These are phyloP conservation scores for Sapayoa aenigma DNA, from an alignment of 2,113 vertebrate genomes.

Conservation along the genomic window DNA sequence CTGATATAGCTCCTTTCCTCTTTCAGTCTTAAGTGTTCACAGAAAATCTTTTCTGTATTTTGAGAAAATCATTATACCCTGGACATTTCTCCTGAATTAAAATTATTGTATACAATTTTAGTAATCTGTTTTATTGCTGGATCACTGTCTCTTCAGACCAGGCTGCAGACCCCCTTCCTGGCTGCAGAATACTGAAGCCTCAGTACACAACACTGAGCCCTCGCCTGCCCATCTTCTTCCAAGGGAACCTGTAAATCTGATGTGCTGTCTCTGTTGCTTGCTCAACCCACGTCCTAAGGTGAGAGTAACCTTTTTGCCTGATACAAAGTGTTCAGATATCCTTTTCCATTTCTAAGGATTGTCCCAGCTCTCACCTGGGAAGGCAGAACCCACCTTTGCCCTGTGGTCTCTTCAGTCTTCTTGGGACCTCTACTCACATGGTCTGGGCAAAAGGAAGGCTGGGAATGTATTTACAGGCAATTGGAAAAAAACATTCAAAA, in stretches of 20 bases:
- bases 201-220: neutral
- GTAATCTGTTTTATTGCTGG: neutral
- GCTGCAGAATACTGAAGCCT: neutral
- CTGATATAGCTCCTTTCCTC: neutral
- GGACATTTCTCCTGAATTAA: neutral
- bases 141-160: neutral
- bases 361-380: neutral
- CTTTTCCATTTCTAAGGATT: neutral
- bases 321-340: neutral
- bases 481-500: neutral
- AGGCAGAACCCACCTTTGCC: neutral
- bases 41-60: neutral
- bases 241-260: neutral
- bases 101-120: neutral
- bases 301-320: neutral
- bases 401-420: neutral
- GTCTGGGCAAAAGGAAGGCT: neutral
- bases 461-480: neutral
- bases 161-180: neutral
- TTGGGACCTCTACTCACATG: fast-evolving
- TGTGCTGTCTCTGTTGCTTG: neutral
- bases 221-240: neutral
- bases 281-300: neutral
- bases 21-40: neutral
- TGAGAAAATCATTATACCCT: neutral